phyloP scores from a whole-genome alignment of 2,888 invertebrate genomes.

The Chouioia cunea region DNA sequence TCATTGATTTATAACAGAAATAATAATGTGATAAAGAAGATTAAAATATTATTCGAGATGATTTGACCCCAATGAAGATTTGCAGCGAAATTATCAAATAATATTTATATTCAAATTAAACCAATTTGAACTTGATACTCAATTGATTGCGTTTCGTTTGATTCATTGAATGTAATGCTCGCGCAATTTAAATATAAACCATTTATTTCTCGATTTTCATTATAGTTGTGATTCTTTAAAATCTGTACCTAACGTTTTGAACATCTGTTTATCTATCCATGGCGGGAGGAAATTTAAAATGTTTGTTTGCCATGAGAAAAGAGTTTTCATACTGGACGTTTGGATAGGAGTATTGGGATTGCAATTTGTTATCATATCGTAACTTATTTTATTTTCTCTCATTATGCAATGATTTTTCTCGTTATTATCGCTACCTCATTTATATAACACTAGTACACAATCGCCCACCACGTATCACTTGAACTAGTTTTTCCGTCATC shows the following conservation, averaged over 20 bases:
- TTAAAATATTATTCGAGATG: slow-evolving; percentile 28
- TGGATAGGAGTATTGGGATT: slow-evolving; percentile 43
- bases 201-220: slow-evolving; percentile 28
- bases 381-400: slow-evolving; percentile 21
- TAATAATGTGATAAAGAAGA: slow-evolving; percentile 51
- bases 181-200: slow-evolving; percentile 42
- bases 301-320: slow-evolving; percentile 40
- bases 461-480: slow-evolving; percentile 42
- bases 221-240: slow-evolving; percentile 14
- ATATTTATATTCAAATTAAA: slow-evolving; percentile 19
- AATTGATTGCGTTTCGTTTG: slow-evolving; percentile 49
- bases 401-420: slow-evolving; percentile 9
- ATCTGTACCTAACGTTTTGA: slow-evolving; percentile 37
- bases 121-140: slow-evolving; percentile 13
- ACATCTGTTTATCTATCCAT: slow-evolving; percentile 42
- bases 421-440: slow-evolving; percentile 10
- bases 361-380: slow-evolving; percentile 28
- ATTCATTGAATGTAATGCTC: slow-evolving; percentile 49
- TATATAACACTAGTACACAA: slow-evolving; percentile 43
- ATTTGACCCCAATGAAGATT: slow-evolving; percentile 46
- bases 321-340: slow-evolving; percentile 42
- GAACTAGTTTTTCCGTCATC: slow-evolving; percentile 36
- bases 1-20: slow-evolving; percentile 44
- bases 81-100: slow-evolving; percentile 4
- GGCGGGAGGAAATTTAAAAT: slow-evolving; percentile 42